Percentiles rank a stretch among this genome's conserved stretches.
Evolutionary conservation across 2,888 invertebrate species (phyloP).

Genomic region (Hypselothyrea guttata): DNA sequence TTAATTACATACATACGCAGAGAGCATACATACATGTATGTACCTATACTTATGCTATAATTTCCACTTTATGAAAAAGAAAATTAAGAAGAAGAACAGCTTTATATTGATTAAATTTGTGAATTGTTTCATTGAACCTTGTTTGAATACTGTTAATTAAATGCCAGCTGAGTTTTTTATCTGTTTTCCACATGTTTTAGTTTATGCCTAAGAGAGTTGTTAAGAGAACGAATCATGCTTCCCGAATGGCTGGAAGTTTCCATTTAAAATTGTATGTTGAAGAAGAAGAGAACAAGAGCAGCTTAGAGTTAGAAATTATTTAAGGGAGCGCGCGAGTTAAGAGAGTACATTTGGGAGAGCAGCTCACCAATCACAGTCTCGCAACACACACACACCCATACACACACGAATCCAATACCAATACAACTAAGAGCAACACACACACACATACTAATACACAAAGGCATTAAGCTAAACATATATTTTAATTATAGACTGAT

Average conservation of each 20-base stretch:
- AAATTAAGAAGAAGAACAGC: conserved; percentile 40
- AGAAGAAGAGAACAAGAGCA: neutral
- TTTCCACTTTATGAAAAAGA: conserved; percentile 35
- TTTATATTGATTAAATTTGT: conserved; percentile 69
- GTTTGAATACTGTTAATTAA: conserved; percentile 29
- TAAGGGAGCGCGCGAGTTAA: conserved; percentile 46
- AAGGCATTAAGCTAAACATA: conserved; percentile 75
- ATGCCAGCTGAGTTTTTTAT: conserved; percentile 47
- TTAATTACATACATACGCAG: conserved; percentile 32
- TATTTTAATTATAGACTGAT: conserved; percentile 83
- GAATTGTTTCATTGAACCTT: conserved; percentile 53
- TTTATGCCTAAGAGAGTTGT: conserved; percentile 16
- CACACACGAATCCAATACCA: conserved; percentile 22
- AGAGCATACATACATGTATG: conserved; percentile 36
- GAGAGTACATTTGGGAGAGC: conserved; percentile 45
- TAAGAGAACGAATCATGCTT: neutral
- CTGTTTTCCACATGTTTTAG: conserved; percentile 49
- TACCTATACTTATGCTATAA: conserved; percentile 21
- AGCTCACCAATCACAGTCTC: too few relatives aligned
- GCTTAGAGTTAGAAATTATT: conserved; percentile 11
- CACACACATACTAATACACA: conserved; percentile 46
- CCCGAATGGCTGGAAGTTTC: too few relatives aligned
- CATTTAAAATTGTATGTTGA: neutral
- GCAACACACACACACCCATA: conserved; percentile 41
- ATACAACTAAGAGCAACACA: conserved; percentile 27